Evolutionary conservation across 1,140 invertebrate species (phyloP).

Genomic region (Drosophila sp.): DNA sequence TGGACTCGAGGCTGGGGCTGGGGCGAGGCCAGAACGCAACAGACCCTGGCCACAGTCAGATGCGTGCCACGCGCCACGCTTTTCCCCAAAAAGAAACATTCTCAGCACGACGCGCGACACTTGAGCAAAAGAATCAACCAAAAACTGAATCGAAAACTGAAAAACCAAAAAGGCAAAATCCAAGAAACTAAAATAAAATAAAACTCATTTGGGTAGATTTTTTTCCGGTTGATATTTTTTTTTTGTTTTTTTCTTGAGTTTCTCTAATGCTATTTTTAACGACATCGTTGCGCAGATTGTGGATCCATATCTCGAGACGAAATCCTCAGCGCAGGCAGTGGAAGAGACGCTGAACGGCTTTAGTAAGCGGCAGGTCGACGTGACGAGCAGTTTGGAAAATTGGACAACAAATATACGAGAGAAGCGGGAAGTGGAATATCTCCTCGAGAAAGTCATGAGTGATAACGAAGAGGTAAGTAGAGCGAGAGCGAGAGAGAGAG

Average conservation of each 20-base stretch:
- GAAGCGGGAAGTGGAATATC: conserved; percentile 87
- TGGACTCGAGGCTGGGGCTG: conserved; percentile 43
- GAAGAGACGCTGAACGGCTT: conserved; percentile 89
- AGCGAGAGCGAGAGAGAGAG: neutral
- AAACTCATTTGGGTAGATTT: conserved; percentile 45
- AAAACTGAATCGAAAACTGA: conserved; percentile 17
- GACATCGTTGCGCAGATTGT: conserved; percentile 85
- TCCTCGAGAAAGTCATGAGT: conserved; percentile 88
- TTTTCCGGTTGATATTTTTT: neutral
- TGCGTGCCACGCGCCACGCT: conserved; percentile 71
- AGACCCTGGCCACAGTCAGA: conserved; percentile 70
- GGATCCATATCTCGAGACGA: conserved; percentile 90
- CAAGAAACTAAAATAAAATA: conserved; percentile 41
- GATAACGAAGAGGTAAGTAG: conserved; percentile 88
- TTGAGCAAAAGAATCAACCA: conserved; percentile 41
- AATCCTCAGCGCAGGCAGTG: conserved; percentile 87
- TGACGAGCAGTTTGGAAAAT: conserved; percentile 88
- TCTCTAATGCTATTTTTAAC: conserved; percentile 68
- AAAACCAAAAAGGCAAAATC: conserved; percentile 39
- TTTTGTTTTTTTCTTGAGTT: conserved; percentile 47
- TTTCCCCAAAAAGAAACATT: conserved; percentile 44
- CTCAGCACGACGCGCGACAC: conserved; percentile 57
- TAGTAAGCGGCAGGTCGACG: conserved; percentile 86
- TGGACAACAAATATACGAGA: conserved; percentile 87
- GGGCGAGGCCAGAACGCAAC: conserved; percentile 53